Conservation (phyloP, 35 echinoderm and acorn worm species). For the Heliocidaris tuberculata region DNA sequence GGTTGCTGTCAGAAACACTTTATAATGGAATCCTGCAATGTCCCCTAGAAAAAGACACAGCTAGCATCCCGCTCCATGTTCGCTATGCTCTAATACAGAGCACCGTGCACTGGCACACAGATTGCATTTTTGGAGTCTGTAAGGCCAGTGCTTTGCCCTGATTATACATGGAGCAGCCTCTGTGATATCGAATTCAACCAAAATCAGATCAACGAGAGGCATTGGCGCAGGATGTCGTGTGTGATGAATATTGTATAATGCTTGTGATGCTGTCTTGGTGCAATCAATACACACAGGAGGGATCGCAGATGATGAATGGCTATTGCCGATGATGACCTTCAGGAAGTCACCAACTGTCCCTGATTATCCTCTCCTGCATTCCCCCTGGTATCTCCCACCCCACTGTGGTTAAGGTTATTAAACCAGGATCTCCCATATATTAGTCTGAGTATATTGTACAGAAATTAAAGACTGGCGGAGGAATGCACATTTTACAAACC, state of each 20-base stretch:
- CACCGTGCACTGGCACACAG: not conserved
- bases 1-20: not conserved
- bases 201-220: not conserved
- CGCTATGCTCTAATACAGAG: not conserved
- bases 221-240: not conserved
- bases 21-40: not conserved
- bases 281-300: not conserved
- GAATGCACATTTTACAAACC: not conserved
- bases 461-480: not conserved
- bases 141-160: not conserved
- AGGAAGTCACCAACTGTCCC: conserved; percentile 29
- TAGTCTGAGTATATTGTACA: not conserved
- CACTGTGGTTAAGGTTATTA: not conserved
- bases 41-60: not conserved
- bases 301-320: conserved; percentile 13
- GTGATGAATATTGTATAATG: not conserved
- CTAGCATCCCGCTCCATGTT: not conserved
- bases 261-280: not conserved
- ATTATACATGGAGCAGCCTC: not conserved
- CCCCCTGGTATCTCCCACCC: not conserved
- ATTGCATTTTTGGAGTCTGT: not conserved
- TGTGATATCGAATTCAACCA: not conserved
- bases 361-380: not conserved
- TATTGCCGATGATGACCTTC: conserved; percentile 23
- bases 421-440: not conserved